These are phyloP conservation scores for Melierax canorus DNA, from an alignment of 2,113 vertebrate genomes.

Conservation along the genomic window DNA sequence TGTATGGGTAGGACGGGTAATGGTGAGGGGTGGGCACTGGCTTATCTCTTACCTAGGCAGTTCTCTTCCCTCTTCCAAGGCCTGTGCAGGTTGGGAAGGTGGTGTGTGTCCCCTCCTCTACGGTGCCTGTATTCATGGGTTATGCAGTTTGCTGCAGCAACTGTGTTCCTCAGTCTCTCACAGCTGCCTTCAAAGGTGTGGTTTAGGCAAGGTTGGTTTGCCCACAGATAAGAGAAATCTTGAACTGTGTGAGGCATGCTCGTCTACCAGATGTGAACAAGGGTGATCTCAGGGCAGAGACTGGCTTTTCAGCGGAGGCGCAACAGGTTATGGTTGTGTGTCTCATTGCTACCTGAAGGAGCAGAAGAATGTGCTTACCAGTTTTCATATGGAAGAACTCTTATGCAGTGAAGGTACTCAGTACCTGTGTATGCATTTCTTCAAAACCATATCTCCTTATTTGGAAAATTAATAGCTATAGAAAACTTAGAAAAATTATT, in stretches of 20 bases:
- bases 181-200: background rate
- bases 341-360: background rate
- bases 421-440: background rate
- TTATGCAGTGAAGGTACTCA: background rate
- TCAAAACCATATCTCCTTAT: background rate
- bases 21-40: too few species aligned
- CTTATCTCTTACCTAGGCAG: rapidly evolving
- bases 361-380: background rate
- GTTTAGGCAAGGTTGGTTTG: background rate
- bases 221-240: too few species aligned
- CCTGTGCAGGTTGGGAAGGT: rapidly evolving
- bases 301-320: background rate
- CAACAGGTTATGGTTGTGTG: rapidly evolving
- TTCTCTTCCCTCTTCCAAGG: rapidly evolving
- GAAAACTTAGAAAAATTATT: rapidly evolving
- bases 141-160: background rate
- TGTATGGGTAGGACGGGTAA: background rate
- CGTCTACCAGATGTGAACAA: rapidly evolving
- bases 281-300: background rate
- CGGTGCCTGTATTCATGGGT: rapidly evolving
- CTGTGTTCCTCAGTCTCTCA: too few species aligned
- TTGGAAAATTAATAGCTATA: background rate
- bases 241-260: rapidly evolving
- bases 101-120: rapidly evolving
- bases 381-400: background rate